These are phyloP conservation scores for Petaurus breviceps DNA, from an alignment of 2,113 vertebrate species.

Conservation along the genomic window DNA sequence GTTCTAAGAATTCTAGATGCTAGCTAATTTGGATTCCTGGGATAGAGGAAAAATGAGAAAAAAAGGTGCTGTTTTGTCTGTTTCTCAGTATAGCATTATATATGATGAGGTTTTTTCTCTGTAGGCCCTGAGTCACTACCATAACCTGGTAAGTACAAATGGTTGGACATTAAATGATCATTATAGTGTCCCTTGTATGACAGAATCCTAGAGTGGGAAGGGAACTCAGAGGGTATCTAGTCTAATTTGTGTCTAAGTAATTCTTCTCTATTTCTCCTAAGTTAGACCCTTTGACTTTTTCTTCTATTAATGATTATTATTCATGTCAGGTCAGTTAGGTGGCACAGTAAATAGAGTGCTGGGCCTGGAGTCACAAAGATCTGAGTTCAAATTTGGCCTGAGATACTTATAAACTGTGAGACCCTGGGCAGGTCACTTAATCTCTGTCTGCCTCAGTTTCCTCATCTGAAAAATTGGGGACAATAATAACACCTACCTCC, in stretches of 20 bases:
- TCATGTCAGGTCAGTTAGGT: background rate
- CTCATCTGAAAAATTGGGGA: background rate
- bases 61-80: background rate
- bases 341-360: background rate
- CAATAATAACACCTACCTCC: background rate
- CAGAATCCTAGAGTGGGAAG: background rate
- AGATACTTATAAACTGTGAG: background rate
- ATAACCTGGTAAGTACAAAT: background rate
- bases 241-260: background rate
- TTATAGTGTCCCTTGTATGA: background rate
- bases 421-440: background rate
- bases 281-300: background rate
- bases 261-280: background rate
- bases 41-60: background rate
- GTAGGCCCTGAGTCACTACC: background rate
- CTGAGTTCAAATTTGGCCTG: background rate
- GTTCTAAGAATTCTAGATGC: slow-evolving; percentile 17
- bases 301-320: background rate
- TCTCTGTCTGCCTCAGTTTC: background rate
- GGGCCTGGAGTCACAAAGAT: background rate
- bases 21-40: background rate
- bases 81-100: background rate
- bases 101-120: background rate
- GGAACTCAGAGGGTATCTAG: background rate
- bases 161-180: background rate